Percentiles rank a stretch among this genome's conserved stretches.
These are phyloP conservation scores for Holothuria glaberrima DNA, from an alignment of 35 echinoderm and acorn worm species.

Conservation along the genomic window DNA sequence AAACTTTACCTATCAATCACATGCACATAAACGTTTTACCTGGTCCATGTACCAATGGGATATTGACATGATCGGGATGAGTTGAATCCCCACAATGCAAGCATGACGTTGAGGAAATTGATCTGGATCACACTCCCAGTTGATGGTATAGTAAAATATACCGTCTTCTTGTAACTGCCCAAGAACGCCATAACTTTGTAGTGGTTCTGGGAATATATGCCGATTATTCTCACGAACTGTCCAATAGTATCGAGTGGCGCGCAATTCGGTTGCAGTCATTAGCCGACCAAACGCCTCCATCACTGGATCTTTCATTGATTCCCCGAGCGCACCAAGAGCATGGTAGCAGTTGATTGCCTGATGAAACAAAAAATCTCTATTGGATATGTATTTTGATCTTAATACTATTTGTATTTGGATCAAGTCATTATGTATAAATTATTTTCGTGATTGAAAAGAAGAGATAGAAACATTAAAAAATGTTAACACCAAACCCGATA, in stretches of 20 bases:
- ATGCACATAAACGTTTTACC: too few species aligned
- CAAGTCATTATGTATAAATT: too few species aligned
- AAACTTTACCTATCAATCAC: too few species aligned
- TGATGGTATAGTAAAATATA: slow-evolving; percentile 89
- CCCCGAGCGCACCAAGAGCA: slow-evolving; percentile 76
- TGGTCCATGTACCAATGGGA: slow-evolving; percentile 51
- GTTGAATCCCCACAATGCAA: slow-evolving; percentile 85
- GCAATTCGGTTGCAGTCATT: slow-evolving; percentile 76
- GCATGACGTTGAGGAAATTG: slow-evolving; percentile 89
- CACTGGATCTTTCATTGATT: slow-evolving; percentile 61
- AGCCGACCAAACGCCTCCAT: slow-evolving; percentile 68
- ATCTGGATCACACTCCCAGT: slow-evolving; percentile 80
- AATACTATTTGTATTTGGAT: too few species aligned
- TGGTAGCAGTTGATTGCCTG: slow-evolving; percentile 89
- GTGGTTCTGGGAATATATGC: slow-evolving; percentile 75
- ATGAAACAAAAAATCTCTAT: too few species aligned
- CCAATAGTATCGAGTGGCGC: slow-evolving; percentile 69
- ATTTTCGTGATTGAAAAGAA: too few species aligned
- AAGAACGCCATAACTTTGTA: slow-evolving; percentile 70
- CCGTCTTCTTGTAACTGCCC: slow-evolving; percentile 88
- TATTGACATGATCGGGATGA: slow-evolving; percentile 86
- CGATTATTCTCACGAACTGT: slow-evolving; percentile 74
- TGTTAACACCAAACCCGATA: too few species aligned
- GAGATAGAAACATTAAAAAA: too few species aligned
- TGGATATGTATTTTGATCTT: too few species aligned